Conservation (phyloP, 2,888 invertebrate genomes). For the Drosophila colorata region DNA sequence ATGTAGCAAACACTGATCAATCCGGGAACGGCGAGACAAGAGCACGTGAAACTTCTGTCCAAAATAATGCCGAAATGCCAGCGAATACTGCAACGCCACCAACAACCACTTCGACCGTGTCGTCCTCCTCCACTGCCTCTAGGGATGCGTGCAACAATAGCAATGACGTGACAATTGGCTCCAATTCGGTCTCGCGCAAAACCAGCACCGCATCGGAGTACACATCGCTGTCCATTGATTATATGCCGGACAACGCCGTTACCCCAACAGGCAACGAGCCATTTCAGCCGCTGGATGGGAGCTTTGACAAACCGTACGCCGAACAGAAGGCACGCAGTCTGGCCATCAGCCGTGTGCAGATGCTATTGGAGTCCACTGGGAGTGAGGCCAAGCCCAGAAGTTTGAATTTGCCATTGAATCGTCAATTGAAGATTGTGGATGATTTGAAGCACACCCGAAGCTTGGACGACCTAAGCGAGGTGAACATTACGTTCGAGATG, state of each 20-base stretch:
- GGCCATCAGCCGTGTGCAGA: constrained; percentile 63
- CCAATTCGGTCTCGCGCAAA: constrained; percentile 86
- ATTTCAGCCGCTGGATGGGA: constrained; percentile 42
- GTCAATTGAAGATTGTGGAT: constrained; percentile 74
- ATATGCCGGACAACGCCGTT: constrained; percentile 87
- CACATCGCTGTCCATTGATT: constrained; percentile 85
- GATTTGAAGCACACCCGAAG: constrained; percentile 73
- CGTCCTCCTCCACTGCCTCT: constrained; percentile 79
- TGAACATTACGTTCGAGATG: constrained; percentile 77
- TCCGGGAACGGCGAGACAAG: constrained; percentile 37
- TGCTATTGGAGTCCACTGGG: constrained; percentile 60
- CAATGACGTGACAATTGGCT: constrained; percentile 77
- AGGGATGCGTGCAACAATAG: constrained; percentile 73
- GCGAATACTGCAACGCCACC: constrained; percentile 62
- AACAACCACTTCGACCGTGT: constrained; percentile 72
- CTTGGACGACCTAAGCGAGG: constrained; percentile 69
- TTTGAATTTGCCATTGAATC: constrained; percentile 77
- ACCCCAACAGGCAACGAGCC: constrained; percentile 76
- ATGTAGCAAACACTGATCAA: constrained; percentile 38
- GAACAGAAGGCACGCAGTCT: constrained; percentile 51
- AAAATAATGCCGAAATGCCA: constrained; percentile 50
- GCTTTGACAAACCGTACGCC: constrained; percentile 39
- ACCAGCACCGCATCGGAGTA: constrained; percentile 87
- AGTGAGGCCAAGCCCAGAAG: constrained; percentile 70
- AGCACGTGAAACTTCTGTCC: constrained; percentile 38